These are phyloP conservation scores for Theretra japonica DNA, from an alignment of 2,888 invertebrate genomes.

Conservation along the genomic window DNA sequence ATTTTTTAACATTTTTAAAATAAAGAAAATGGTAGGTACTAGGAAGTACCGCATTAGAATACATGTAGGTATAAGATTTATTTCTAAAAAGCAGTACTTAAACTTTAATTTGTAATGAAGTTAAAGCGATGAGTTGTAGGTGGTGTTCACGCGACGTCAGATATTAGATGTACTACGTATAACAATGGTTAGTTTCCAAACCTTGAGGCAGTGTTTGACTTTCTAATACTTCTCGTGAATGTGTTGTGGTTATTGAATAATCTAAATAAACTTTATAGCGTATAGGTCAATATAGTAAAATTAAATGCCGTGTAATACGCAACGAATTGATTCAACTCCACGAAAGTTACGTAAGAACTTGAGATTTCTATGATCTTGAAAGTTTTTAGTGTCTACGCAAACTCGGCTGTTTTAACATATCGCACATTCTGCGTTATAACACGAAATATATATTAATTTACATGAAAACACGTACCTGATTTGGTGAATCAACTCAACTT, in stretches of 20 bases:
- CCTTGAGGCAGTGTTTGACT: constrained; percentile 13
- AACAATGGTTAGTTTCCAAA: background rate
- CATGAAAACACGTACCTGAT: too few species aligned
- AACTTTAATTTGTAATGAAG: too few species aligned
- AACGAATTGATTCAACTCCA: background rate
- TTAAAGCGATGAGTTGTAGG: background rate
- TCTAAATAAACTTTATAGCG: constrained; percentile 10
- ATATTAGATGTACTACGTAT: background rate
- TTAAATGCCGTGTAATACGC: background rate
- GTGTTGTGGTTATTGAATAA: background rate
- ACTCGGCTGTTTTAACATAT: background rate
- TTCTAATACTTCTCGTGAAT: background rate
- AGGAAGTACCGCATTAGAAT: too few species aligned
- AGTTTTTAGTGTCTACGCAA: background rate
- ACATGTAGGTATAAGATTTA: too few species aligned
- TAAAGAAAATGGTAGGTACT: too few species aligned
- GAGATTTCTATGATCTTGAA: background rate
- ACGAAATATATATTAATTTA: too few species aligned
- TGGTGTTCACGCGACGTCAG: background rate
- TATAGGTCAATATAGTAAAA: background rate
- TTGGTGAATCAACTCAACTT: too few species aligned
- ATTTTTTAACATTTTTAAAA: too few species aligned
- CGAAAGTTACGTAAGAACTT: background rate
- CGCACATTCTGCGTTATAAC: too few species aligned
- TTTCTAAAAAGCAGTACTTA: too few species aligned